phyloP scores from a whole-genome alignment of 2,113 vertebrate genomes.

The Mohoua ochrocephala region DNA sequence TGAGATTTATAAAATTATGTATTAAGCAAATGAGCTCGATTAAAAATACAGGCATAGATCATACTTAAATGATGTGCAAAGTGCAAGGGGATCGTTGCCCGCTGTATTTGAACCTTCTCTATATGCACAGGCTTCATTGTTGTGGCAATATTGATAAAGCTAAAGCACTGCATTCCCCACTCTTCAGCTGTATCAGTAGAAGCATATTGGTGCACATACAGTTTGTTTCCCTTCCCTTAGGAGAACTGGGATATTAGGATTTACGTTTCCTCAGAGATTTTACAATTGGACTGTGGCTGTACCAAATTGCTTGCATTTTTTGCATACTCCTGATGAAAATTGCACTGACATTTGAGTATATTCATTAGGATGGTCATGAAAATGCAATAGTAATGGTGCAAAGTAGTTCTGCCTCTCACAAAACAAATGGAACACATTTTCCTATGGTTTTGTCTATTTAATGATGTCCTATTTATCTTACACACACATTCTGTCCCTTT shows the following conservation, averaged over 20 bases:
- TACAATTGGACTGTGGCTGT: not conserved
- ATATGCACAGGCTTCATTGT: not conserved
- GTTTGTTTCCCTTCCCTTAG: not conserved
- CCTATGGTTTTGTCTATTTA: not conserved
- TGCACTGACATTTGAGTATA: not conserved
- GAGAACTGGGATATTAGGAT: not conserved
- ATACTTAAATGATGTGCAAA: not conserved
- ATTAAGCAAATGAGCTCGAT: not conserved
- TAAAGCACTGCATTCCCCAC: not conserved
- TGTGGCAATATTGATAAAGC: not conserved
- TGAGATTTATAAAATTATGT: not conserved
- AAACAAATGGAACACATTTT: not conserved
- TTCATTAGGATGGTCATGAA: not conserved
- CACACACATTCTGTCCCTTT: not conserved
- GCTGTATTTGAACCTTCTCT: not conserved
- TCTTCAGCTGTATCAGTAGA: not conserved
- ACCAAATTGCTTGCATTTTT: not conserved
- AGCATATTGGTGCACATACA: not conserved
- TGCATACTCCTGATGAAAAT: conserved; percentile 8
- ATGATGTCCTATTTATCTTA: not conserved
- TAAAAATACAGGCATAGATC: not conserved
- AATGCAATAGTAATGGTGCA: not conserved
- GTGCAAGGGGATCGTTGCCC: not conserved
- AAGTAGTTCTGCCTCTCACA: not conserved
- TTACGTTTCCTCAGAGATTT: not conserved